Percentiles rank a stretch among this genome's conserved stretches.
These are phyloP conservation scores for Etheostoma perlongum DNA, from an alignment of 2,797 vertebrate genomes.

Conservation along the genomic window DNA sequence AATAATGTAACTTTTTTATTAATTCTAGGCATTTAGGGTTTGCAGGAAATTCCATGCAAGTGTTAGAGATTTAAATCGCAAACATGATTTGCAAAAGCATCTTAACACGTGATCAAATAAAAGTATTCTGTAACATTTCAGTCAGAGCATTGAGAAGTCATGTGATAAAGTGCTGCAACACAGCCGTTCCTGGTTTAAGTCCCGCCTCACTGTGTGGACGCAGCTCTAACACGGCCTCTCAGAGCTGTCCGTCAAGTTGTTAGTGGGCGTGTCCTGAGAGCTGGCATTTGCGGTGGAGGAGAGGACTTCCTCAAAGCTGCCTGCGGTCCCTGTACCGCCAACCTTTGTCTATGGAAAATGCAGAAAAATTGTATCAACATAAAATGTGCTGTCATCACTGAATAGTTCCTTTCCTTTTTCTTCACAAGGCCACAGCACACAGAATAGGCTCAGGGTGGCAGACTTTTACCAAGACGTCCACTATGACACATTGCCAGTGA, in stretches of 20 bases:
- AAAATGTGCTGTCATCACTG: background rate
- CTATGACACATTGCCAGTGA: background rate
- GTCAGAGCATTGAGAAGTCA: conserved; percentile 30
- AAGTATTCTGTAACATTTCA: conserved; percentile 35
- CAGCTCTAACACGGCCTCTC: conserved; percentile 85
- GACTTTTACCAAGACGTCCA: conserved; percentile 17
- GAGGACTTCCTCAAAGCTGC: conserved; percentile 97
- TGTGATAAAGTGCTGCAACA: conserved; percentile 16
- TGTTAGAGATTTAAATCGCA: background rate
- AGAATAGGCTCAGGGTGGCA: conserved; percentile 30
- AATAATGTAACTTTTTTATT: background rate
- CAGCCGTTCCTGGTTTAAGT: conserved; percentile 40
- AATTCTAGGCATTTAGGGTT: background rate
- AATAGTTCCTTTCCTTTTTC: background rate
- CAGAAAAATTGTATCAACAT: background rate
- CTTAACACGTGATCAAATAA: conserved; percentile 12
- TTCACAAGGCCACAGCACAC: background rate
- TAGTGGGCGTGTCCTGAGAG: conserved; percentile 87
- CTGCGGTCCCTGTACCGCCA: conserved; percentile 80
- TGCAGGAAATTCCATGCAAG: conserved; percentile 3
- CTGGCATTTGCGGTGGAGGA: conserved; percentile 94
- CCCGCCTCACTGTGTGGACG: background rate
- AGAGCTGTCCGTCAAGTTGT: conserved; percentile 78
- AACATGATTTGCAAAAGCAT: conserved; percentile 15
- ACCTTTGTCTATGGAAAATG: conserved; percentile 89